A percentile compares a stretch with the other conserved stretches of the same genome.
Conservation (phyloP, 2,888 invertebrate genomes). For the Synanthedon formicaeformis region DNA sequence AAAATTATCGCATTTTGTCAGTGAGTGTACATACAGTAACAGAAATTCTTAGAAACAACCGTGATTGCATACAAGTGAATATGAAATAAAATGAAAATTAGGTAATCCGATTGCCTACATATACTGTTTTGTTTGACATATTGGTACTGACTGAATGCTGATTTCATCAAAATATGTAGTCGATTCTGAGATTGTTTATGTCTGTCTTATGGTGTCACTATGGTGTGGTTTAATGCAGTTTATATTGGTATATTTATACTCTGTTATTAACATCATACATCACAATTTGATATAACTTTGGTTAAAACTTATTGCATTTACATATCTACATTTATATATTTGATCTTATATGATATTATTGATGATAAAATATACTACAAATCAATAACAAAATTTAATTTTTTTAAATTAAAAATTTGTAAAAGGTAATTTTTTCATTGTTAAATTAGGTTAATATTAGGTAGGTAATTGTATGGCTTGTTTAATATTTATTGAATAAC, state of each 20-base stretch:
- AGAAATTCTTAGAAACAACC: conserved; percentile 33
- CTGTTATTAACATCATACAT: background rate
- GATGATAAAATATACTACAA: too few species aligned
- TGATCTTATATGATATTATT: too few species aligned
- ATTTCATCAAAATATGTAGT: background rate
- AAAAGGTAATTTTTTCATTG: too few species aligned
- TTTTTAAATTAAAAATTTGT: too few species aligned
- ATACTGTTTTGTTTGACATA: conserved; percentile 9
- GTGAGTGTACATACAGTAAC: conserved; percentile 27
- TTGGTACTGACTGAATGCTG: background rate
- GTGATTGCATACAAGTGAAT: conserved; percentile 36
- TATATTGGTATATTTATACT: conserved; percentile 15
- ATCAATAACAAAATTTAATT: too few species aligned
- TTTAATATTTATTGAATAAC: too few species aligned
- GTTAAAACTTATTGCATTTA: too few species aligned
- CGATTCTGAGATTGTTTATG: conserved; percentile 3
- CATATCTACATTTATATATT: too few species aligned
- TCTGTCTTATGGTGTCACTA: conserved; percentile 9
- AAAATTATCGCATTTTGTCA: conserved; percentile 41
- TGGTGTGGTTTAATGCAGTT: conserved; percentile 20
- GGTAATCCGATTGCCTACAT: conserved; percentile 31
- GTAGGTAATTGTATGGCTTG: too few species aligned
- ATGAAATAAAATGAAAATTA: conserved; percentile 69
- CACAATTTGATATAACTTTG: too few species aligned
- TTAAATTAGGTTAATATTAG: too few species aligned